Evolutionary conservation across 2,797 vertebrate genomes (phyloP).

Genomic region (Phyllotis vaccarum): DNA sequence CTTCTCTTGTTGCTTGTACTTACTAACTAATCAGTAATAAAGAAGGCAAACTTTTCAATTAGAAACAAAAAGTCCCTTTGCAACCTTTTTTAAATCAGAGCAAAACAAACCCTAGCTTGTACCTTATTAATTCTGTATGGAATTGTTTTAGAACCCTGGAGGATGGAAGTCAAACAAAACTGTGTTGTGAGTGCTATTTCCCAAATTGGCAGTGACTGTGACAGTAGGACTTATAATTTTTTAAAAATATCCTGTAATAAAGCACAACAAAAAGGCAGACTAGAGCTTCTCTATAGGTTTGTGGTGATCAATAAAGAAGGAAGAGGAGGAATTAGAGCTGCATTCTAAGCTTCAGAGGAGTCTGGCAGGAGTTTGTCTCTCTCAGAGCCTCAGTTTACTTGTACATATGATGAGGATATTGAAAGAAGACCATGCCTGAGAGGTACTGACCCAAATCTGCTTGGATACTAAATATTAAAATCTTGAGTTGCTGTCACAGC

Average conservation of each 20-base stretch:
- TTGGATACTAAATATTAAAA: not conserved
- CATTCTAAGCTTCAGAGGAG: too few species aligned
- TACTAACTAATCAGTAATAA: not conserved
- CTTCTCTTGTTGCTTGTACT: not conserved
- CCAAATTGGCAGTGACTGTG: not conserved
- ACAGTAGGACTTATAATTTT: not conserved
- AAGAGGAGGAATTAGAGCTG: not conserved
- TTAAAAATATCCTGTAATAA: not conserved
- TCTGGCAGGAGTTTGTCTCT: not conserved
- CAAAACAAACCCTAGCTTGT: not conserved
- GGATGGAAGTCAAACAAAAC: not conserved
- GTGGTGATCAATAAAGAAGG: not conserved
- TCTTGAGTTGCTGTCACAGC: not conserved
- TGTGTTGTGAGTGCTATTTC: not conserved
- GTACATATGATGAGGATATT: not conserved
- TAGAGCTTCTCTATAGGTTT: not conserved
- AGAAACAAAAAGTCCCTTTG: constrained; percentile 34
- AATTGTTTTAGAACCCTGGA: not conserved
- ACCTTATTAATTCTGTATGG: not conserved
- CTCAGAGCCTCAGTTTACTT: not conserved
- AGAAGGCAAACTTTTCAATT: constrained; percentile 1
- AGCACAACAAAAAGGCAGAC: not conserved
- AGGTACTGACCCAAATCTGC: not conserved
- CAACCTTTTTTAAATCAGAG: not conserved
- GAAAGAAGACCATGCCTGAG: not conserved